Evolutionary conservation across 2,113 vertebrate species (phyloP), one percentile per base, ranked within the genome.

Genomic region (Ceyx melanurus): DNA sequence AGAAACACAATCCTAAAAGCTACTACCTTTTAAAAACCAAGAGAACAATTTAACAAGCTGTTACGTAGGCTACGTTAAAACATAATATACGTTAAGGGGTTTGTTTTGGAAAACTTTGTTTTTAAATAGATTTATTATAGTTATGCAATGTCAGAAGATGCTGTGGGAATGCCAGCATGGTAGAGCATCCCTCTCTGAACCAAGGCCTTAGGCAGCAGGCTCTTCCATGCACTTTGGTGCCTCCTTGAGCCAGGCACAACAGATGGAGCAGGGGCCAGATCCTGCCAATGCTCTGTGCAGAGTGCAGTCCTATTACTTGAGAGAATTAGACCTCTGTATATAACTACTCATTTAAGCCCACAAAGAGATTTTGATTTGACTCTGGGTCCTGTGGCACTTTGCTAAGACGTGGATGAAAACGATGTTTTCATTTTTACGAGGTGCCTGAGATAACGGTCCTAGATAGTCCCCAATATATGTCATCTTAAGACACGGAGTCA

Each of bases 261-360:
- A 9, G 53, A 40, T 4, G 23, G 23, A 33, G 33, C 42, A 15
- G 23, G 70, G 28, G 48, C n/a, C 48, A 15, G 43, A 57, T 29
- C 43, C 37, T 6, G 2, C 37, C 60, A 25, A 13, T 0, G 1
- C 20, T 2, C 1, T n/a, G 50, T 43, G 20, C 0, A 0, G 22
- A 20, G 15, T 1, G 4, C 60, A 6, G 19, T 67, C 72, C 75
- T 56, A 3, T 23, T 0, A 13, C 29, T 18, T 18, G 42, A 50
- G 23, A 54, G 22, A 51, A 66, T 58, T 7, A 76, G 57, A 50
- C 58, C 57, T 65, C 35, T 53, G 12, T 17, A 26, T 21, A 35
- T 57, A 90, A 21, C 31, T 33, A 46, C 65, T 62, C 17, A 9
- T 62, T 58, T 48, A 29, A 56, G 31, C 51, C 61, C 3, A 1